Evolutionary conservation across 30 jellyfish, hydroid and myxozoan species (phyloP).

Genomic region (Nemopilema nomurai): DNA sequence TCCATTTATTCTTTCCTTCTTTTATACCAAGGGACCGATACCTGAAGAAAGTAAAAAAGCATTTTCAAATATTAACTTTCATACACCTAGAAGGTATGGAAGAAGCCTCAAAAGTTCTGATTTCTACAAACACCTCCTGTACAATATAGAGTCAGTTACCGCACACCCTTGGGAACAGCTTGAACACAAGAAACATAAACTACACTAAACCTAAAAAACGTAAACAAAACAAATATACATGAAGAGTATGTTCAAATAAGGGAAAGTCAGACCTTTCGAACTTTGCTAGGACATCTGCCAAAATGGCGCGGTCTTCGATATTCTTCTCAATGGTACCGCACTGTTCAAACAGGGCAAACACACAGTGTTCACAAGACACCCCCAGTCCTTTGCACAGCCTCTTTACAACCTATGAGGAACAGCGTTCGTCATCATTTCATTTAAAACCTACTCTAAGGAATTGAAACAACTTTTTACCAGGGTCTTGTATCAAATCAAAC

Average conservation of each 20-base stretch:
- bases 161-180: too few relatives aligned
- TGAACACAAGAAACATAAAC: too few relatives aligned
- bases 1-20: slow-evolving; percentile 89
- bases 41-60: slow-evolving; percentile 33
- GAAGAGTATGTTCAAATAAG: neutral
- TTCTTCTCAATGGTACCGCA: slow-evolving; percentile 93
- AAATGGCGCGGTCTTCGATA: slow-evolving; percentile 90
- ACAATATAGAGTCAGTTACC: too few relatives aligned
- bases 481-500: too few relatives aligned
- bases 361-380: slow-evolving; percentile 68
- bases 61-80: too few relatives aligned
- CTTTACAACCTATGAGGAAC: slow-evolving; percentile 69
- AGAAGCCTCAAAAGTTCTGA: too few relatives aligned
- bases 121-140: too few relatives aligned
- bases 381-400: slow-evolving; percentile 93
- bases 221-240: neutral
- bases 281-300: slow-evolving; percentile 92
- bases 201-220: too few relatives aligned
- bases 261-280: slow-evolving; percentile 87
- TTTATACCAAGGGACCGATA: slow-evolving; percentile 85
- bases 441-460: too few relatives aligned
- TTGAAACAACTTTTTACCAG: too few relatives aligned
- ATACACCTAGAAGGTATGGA: too few relatives aligned
- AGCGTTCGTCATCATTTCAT: too few relatives aligned
- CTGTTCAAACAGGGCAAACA: slow-evolving; percentile 94